Conservation (phyloP, 2,888 invertebrate species). For the Keiferia lycopersicella region DNA sequence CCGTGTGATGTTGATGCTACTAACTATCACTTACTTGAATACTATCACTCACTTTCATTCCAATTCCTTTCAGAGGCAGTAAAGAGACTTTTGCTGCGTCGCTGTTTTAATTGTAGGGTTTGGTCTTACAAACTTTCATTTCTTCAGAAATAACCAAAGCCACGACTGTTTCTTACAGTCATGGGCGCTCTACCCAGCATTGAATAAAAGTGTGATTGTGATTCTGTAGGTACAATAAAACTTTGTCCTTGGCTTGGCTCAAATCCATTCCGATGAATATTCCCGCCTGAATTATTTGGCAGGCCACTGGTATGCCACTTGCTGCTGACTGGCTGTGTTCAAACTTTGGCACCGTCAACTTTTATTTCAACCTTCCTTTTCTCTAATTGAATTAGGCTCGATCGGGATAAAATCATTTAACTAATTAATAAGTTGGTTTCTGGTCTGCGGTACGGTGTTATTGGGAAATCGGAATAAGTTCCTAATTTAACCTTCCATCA, state of each 20-base stretch:
- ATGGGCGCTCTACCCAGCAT: background rate
- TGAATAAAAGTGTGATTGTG: background rate
- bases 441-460: background rate
- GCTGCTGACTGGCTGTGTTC: slow-evolving; percentile 42
- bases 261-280: slow-evolving; percentile 54
- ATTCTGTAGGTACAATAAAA: background rate
- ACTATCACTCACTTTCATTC: too few species aligned
- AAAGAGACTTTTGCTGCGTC: too few species aligned
- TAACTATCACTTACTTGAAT: too few species aligned
- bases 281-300: slow-evolving; percentile 49
- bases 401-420: background rate
- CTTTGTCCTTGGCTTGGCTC: slow-evolving; percentile 21
- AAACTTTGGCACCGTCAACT: slow-evolving; percentile 20
- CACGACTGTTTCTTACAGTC: too few species aligned
- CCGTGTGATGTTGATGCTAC: too few species aligned
- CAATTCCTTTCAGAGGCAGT: too few species aligned
- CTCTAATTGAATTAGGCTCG: background rate
- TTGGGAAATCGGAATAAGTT: background rate
- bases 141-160: too few species aligned
- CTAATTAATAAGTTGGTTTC: background rate
- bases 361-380: slow-evolving; percentile 15
- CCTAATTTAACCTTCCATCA: background rate
- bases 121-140: too few species aligned
- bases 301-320: slow-evolving; percentile 47
- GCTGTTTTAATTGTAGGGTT: too few species aligned